A percentile compares a stretch with the other conserved stretches of the same genome.
phyloP scores from a whole-genome alignment of 2,797 vertebrate genomes.

The Polyboroides typus region DNA sequence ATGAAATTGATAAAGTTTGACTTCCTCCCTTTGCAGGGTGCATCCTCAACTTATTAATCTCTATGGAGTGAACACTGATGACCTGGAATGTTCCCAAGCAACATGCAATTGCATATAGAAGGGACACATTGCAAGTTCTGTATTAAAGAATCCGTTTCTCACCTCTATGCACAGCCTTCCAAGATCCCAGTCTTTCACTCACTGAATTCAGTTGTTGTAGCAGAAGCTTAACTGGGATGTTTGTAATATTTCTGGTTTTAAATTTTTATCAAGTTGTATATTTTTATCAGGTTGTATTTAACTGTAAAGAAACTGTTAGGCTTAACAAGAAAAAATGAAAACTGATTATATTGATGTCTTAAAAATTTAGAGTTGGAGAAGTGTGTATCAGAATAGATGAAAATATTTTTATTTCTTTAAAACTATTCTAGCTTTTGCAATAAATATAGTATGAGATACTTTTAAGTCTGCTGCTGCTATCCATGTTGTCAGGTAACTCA shows the following conservation, averaged over 20 bases:
- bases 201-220: not conserved
- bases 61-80: conserved; percentile 84
- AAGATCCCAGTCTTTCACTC: not conserved
- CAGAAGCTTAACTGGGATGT: not conserved
- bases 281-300: not conserved
- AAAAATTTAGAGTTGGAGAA: not conserved
- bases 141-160: not conserved
- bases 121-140: not conserved
- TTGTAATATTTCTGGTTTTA: not conserved
- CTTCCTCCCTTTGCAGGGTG: conserved; percentile 77
- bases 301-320: not conserved
- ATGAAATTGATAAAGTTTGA: not conserved
- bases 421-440: not conserved
- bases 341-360: not conserved
- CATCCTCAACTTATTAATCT: conserved; percentile 87
- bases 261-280: not conserved
- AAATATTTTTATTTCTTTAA: not conserved
- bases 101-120: conserved; percentile 88
- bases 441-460: not conserved
- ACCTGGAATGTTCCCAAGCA: conserved; percentile 76
- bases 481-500: not conserved
- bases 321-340: not conserved
- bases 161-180: not conserved
- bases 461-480: not conserved
- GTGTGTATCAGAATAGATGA: not conserved